Evolutionary conservation across 1,140 invertebrate species (phyloP).

Genomic region (Pseudomyrmex sp.): DNA sequence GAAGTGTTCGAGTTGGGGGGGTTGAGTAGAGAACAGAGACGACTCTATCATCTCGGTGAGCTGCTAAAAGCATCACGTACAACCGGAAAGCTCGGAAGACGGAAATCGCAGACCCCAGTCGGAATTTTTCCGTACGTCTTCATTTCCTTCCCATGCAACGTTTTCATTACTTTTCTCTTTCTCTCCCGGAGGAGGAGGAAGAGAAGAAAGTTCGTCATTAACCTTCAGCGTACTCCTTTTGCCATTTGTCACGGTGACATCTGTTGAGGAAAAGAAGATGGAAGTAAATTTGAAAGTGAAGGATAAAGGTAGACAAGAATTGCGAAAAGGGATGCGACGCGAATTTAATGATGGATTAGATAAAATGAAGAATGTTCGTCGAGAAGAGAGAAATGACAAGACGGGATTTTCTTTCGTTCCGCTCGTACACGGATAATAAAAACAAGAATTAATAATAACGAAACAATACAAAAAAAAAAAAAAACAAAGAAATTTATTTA

Average conservation of each 20-base stretch:
- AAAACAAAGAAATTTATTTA: neutral
- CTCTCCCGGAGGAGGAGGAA: no score
- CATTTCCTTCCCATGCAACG: neutral
- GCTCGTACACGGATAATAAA: neutral
- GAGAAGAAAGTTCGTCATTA: constrained; percentile 71
- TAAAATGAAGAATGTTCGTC: constrained; percentile 3
- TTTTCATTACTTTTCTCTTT: constrained; percentile 46
- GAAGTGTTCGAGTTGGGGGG: constrained; percentile 1
- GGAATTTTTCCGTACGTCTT: constrained; percentile 22
- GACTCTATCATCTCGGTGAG: constrained; percentile 19
- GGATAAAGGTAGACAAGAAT: constrained; percentile 11
- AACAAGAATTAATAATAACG: neutral
- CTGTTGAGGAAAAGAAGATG: constrained; percentile 31
- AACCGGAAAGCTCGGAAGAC: constrained; percentile 24
- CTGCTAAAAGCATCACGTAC: constrained; percentile 5
- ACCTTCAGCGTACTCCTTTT: constrained; percentile 45
- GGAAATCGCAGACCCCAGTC: constrained; percentile 1
- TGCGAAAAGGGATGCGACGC: constrained; percentile 9
- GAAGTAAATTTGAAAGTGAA: constrained; percentile 39
- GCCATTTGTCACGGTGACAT: constrained; percentile 69
- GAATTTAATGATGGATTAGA: constrained; percentile 39
- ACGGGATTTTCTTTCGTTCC: neutral
- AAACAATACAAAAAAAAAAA: neutral
- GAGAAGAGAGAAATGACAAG: constrained; percentile 12
- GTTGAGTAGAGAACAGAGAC: constrained; percentile 19